Percentiles rank a stretch among this genome's conserved stretches.
phyloP scores from a whole-genome alignment of 2,797 vertebrate genomes.

The Alosa sapidissima region DNA sequence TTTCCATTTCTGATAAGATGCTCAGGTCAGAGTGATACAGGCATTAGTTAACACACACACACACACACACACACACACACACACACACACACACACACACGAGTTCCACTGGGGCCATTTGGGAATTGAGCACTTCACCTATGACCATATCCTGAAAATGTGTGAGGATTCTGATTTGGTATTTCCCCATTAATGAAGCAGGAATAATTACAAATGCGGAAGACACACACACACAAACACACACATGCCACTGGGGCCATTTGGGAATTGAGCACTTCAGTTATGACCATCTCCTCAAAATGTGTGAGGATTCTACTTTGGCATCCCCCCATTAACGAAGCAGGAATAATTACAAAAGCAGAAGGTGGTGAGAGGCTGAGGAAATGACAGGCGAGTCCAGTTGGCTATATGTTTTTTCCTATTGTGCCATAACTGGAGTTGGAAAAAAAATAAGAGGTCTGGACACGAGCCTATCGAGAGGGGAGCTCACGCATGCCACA shows the following conservation, averaged over 20 bases:
- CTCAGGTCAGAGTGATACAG: slow-evolving; percentile 28
- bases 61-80: slow-evolving; percentile 36
- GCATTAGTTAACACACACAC: slow-evolving; percentile 51
- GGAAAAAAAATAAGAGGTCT: neutral
- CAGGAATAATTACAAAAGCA: neutral
- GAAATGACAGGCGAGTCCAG: neutral
- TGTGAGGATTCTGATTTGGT: too few species aligned
- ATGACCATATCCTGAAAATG: too few species aligned
- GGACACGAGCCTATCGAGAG: neutral
- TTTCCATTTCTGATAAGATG: neutral
- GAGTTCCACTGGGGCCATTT: too few species aligned
- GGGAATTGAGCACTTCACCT: too few species aligned
- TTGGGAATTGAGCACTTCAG: neutral
- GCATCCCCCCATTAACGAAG: neutral
- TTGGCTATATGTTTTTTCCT: neutral
- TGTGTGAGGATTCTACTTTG: neutral
- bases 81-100: neutral
- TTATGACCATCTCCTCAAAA: neutral
- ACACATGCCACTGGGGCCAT: neutral
- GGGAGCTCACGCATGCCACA: slow-evolving; percentile 32
- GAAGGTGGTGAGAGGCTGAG: neutral
- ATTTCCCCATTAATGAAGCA: too few species aligned
- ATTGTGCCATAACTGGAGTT: neutral
- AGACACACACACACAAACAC: neutral
- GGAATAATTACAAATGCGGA: too few species aligned